Base-by-base conservation (phyloP, 2,797 vertebrate genomes). In the Apogon hyalosoma region DNA sequence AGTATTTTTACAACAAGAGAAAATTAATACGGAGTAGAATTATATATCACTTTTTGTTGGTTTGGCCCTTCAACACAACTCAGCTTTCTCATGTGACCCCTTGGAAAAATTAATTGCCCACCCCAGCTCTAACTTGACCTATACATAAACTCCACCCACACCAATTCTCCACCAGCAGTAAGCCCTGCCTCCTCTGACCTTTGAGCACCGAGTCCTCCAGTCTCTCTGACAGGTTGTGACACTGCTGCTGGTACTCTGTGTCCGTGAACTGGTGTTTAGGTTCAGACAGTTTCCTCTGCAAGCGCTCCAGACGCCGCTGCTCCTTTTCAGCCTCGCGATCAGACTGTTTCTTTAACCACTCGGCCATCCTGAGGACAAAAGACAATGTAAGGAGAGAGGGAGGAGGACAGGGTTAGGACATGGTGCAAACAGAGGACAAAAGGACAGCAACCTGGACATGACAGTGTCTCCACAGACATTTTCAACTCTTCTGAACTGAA, bases 181-280 rank as follows among this genome's bases (percentile, higher is more conserved):
- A 24, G 21, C 21, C 21, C 21, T 24, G 21, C 4, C 21, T 24
- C 21, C 4, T 14, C n/a, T 42, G 24, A 96, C 97, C 98, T 95
- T 95, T 97, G 24, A 97, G 93, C 0, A 99, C 96, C 0, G 98
- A 97, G 72, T 98, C 97, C 87, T 99, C 97, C 10, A 99, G 93
- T 0, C 96, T 83, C 85, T 99, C 96, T 0, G 96, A 94, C 90
- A 98, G 95, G 66, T 97, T 93, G 0, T 96, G 95, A 68, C 96
- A 97, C 89, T 98, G 96, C 77, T 84, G 94, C 76, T 97, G 93
- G 63, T 96, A 99, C 15, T 95, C 78, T 0, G 93, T 76, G 69
- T 94, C 96, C 0, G 88, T 87, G 83, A 97, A 96, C 2, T 89
- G 87, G 83, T 96, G 96, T 63, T 94, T 94, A 0, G 98, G 97